Percentiles rank a stretch among this genome's conserved stretches.
These are phyloP conservation scores for Hypsopygia costalis DNA, from an alignment of 2,888 invertebrate species.

Conservation along the genomic window DNA sequence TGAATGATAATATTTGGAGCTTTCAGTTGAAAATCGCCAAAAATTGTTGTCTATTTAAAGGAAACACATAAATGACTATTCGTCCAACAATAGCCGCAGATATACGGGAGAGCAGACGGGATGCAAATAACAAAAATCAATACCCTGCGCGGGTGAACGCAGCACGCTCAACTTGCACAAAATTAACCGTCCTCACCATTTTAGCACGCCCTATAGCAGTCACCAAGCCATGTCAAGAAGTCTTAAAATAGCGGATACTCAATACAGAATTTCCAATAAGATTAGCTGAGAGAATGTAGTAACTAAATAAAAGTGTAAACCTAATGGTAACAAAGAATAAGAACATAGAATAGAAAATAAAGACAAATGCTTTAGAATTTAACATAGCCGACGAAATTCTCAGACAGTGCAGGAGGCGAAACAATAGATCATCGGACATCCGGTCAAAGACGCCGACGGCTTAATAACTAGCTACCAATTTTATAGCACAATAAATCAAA, in stretches of 20 bases:
- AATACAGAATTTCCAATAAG: too few relatives aligned
- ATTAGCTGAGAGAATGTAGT: too few relatives aligned
- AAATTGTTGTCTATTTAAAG: slow-evolving; percentile 29
- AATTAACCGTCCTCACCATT: slow-evolving; percentile 56
- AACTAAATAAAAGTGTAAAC: too few relatives aligned
- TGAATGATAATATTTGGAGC: slow-evolving; percentile 17
- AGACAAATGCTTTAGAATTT: too few relatives aligned
- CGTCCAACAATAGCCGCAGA: slow-evolving; percentile 68
- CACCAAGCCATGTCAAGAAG: slow-evolving; percentile 7
- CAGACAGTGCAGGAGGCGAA: slow-evolving; percentile 49
- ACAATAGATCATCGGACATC: slow-evolving; percentile 69
- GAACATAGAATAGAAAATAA: too few relatives aligned
- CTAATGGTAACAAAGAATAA: too few relatives aligned
- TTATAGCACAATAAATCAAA: slow-evolving; percentile 29
- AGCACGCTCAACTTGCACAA: slow-evolving; percentile 60
- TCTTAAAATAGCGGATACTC: too few relatives aligned
- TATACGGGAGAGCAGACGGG: slow-evolving; percentile 67
- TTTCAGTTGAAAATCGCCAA: slow-evolving; percentile 16
- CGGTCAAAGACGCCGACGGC: slow-evolving; percentile 52
- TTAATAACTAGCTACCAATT: slow-evolving; percentile 50
- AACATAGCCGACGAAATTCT: slow-evolving; percentile 60
- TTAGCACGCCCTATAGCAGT: slow-evolving; percentile 38
- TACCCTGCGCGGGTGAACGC: slow-evolving; percentile 59
- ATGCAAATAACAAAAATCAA: slow-evolving; percentile 80
- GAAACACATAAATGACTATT: slow-evolving; percentile 48